Evolutionary conservation across 1,140 invertebrate species (phyloP).

Genomic region (Amyelois transitella): DNA sequence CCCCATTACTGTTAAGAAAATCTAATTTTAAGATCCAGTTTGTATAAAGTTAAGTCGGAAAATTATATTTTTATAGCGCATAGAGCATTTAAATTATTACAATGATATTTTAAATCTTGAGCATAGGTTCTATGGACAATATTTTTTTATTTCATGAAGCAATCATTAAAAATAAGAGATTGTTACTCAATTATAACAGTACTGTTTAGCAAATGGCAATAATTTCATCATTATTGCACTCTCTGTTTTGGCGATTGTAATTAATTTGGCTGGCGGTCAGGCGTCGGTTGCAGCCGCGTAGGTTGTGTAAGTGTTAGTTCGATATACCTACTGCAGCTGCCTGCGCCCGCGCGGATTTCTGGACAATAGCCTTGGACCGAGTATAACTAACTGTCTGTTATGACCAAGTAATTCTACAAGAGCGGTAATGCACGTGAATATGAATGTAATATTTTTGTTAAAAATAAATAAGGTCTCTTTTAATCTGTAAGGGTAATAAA

Average conservation of each 20-base stretch:
- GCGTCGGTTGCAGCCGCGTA: slow-evolving; percentile 22
- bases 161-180: neutral
- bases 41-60: slow-evolving; percentile 9
- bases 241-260: slow-evolving; percentile 11
- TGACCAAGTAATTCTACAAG: neutral
- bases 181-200: neutral
- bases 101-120: neutral
- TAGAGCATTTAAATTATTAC: neutral
- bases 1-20: slow-evolving; percentile 31
- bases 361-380: slow-evolving; percentile 26
- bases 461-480: neutral
- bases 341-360: slow-evolving; percentile 23
- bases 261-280: slow-evolving; percentile 29
- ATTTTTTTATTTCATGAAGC: neutral
- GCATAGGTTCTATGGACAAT: neutral
- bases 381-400: neutral
- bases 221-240: slow-evolving; percentile 17
- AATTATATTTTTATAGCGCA: neutral
- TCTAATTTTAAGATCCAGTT: slow-evolving; percentile 27
- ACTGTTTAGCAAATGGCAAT: slow-evolving; percentile 11
- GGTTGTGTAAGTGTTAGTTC: slow-evolving; percentile 29
- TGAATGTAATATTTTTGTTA: neutral
- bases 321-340: slow-evolving; percentile 25
- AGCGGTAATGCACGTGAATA: neutral
- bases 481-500: too few relatives aligned